phyloP scores from a whole-genome alignment of 2,888 invertebrate genomes.

The Habroteleia sp. region DNA sequence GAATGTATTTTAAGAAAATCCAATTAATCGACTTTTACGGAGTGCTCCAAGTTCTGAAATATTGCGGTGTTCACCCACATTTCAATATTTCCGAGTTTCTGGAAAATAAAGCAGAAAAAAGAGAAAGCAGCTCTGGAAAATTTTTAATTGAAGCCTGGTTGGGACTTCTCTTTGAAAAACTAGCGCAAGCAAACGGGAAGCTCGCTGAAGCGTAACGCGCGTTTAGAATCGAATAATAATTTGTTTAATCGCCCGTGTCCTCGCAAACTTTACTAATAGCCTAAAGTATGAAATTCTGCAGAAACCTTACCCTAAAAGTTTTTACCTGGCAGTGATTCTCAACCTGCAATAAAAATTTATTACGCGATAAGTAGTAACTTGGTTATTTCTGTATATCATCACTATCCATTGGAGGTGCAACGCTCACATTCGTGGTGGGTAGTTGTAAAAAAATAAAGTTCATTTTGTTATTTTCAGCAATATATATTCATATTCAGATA shows the following conservation, averaged over 20 bases:
- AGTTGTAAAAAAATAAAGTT: no score
- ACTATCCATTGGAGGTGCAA: no score
- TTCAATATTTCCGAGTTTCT: constrained; percentile 59
- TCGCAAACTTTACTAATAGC: constrained; percentile 75
- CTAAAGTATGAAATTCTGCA: constrained; percentile 71
- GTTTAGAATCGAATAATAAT: constrained; percentile 77
- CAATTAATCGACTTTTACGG: constrained; percentile 41
- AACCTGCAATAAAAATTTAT: constrained; percentile 40
- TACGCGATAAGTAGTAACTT: constrained; percentile 6
- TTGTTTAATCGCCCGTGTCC: constrained; percentile 77
- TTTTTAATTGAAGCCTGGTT: constrained; percentile 59
- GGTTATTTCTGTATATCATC: no score
- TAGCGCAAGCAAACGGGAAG: constrained; percentile 53
- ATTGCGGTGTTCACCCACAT: constrained; percentile 37
- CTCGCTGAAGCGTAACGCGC: constrained; percentile 66
- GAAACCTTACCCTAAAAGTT: constrained; percentile 35
- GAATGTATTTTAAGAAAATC: constrained; percentile 27
- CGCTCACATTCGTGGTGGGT: no score
- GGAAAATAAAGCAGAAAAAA: constrained; percentile 55
- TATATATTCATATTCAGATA: no score
- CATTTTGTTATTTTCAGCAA: no score
- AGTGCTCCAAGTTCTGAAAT: constrained; percentile 32
- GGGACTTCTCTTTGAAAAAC: constrained; percentile 59
- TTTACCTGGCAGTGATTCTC: constrained; percentile 46
- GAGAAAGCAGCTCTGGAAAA: constrained; percentile 53